These are phyloP conservation scores for Typhlichthys subterraneus DNA, from an alignment of 2,797 vertebrate species.

Conservation along the genomic window DNA sequence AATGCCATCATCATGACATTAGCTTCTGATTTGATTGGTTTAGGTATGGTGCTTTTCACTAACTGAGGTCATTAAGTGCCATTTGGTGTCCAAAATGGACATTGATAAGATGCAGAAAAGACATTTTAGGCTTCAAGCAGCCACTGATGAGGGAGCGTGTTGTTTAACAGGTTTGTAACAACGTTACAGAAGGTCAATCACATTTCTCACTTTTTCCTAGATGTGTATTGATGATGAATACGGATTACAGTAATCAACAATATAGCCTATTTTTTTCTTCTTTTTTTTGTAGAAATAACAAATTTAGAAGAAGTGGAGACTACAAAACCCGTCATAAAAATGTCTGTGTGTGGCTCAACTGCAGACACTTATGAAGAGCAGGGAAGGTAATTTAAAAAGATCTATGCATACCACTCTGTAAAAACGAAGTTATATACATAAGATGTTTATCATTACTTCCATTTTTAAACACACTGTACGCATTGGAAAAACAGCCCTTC, in stretches of 20 bases:
- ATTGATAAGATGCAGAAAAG: slow-evolving; percentile 79
- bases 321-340: slow-evolving; percentile 70
- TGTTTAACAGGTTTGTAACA: slow-evolving; percentile 6
- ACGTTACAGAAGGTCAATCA: not conserved
- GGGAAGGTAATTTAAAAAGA: slow-evolving; percentile 50
- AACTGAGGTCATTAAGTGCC: slow-evolving; percentile 72
- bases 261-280: not conserved
- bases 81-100: slow-evolving; percentile 77
- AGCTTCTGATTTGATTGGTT: slow-evolving; percentile 16
- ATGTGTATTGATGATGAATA: too few relatives aligned
- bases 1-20: not conserved
- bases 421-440: not conserved
- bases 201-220: not conserved
- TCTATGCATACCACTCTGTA: not conserved
- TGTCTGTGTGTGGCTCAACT: slow-evolving; percentile 47
- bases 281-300: slow-evolving; percentile 30
- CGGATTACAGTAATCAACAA: not conserved
- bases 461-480: not conserved
- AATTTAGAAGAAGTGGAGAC: slow-evolving; percentile 52
- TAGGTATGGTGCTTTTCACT: slow-evolving; percentile 89
- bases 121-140: slow-evolving; percentile 54
- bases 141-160: slow-evolving; percentile 46
- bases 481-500: not conserved
- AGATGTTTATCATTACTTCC: not conserved
- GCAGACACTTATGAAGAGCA: slow-evolving; percentile 20